Evolutionary conservation across 2,888 invertebrate genomes (phyloP).

Genomic region (Acleris sparsana): DNA sequence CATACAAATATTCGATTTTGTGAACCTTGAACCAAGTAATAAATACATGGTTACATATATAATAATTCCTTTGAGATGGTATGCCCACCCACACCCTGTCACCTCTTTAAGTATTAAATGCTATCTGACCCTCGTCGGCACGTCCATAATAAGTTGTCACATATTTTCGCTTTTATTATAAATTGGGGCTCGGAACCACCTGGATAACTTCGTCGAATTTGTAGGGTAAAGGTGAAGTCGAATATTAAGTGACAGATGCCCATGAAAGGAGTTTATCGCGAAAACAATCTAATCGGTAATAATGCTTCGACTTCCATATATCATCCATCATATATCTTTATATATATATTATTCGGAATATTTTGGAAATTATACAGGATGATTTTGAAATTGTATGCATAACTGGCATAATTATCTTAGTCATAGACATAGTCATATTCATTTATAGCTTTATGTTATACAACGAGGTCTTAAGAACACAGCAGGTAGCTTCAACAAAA

Average conservation of each 20-base stretch:
- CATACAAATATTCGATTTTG: too few species aligned
- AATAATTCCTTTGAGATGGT: conserved; percentile 12
- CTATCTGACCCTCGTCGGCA: conserved; percentile 66
- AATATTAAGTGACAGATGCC: conserved; percentile 23
- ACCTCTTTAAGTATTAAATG: conserved; percentile 54
- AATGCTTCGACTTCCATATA: too few species aligned
- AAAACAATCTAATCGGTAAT: background rate
- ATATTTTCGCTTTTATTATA: conserved; percentile 39
- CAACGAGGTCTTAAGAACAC: too few species aligned
- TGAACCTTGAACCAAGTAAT: background rate
- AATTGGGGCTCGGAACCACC: conserved; percentile 16
- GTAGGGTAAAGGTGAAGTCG: conserved; percentile 10
- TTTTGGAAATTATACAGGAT: too few species aligned
- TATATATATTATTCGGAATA: too few species aligned
- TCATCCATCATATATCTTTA: too few species aligned
- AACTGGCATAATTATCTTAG: too few species aligned
- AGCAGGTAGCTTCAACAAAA: too few species aligned
- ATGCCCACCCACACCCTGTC: conserved; percentile 42
- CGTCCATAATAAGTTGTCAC: conserved; percentile 41
- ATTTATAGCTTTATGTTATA: too few species aligned
- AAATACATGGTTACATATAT: conserved; percentile 14
- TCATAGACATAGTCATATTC: too few species aligned
- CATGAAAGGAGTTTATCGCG: background rate
- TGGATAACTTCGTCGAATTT: conserved; percentile 20
- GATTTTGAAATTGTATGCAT: too few species aligned